These are phyloP conservation scores for Thunnus albacares DNA, from an alignment of 2,797 vertebrate genomes.

Conservation along the genomic window DNA sequence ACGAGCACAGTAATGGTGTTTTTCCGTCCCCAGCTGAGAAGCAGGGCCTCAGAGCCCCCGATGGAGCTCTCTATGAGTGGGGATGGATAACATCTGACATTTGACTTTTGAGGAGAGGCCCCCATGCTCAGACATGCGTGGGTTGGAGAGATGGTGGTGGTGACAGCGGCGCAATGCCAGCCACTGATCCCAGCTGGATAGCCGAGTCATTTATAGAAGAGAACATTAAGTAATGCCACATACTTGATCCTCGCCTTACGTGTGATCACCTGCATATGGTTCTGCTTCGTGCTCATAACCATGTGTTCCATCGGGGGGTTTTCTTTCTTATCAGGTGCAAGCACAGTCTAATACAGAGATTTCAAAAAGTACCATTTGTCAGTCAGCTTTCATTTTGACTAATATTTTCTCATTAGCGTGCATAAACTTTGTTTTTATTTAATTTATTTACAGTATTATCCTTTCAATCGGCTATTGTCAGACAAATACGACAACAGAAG, in stretches of 20 bases:
- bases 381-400: constrained; percentile 16
- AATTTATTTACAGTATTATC: neutral
- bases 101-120: constrained; percentile 84
- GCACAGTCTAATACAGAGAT: neutral
- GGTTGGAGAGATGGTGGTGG: constrained; percentile 61
- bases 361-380: constrained; percentile 18
- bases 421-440: constrained; percentile 14
- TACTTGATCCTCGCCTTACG: constrained; percentile 64
- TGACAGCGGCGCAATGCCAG: constrained; percentile 70
- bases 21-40: constrained; percentile 63
- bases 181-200: constrained; percentile 79
- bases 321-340: constrained; percentile 4
- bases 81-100: constrained; percentile 84
- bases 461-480: neutral
- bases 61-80: constrained; percentile 57
- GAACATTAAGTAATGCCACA: constrained; percentile 79
- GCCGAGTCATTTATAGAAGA: constrained; percentile 84
- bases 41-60: constrained; percentile 62
- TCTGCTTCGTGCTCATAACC: constrained; percentile 32
- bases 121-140: constrained; percentile 70
- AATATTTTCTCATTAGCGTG: constrained; percentile 50
- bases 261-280: constrained; percentile 65
- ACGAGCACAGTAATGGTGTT: constrained; percentile 66
- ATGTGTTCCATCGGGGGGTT: neutral
- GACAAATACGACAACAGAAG: neutral